Evolutionary conservation across 37 sponge, comb jelly and placozoan species (phyloP).

Genomic region (Agelas oroides): DNA sequence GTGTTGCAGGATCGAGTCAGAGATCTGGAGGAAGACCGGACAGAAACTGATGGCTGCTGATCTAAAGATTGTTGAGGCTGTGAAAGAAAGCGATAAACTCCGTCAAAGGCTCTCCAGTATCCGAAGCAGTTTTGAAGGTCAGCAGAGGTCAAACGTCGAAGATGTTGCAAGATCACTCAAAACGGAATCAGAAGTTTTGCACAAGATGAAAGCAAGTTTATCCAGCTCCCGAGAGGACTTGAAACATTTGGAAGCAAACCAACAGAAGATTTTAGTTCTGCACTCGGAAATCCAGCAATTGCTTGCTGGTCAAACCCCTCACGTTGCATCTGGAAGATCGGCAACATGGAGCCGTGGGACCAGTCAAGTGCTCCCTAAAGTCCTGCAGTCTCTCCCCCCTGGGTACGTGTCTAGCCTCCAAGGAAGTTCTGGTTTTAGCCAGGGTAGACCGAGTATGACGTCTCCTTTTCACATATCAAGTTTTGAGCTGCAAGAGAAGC

Average conservation of each 20-base stretch:
- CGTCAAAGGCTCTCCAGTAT: slow-evolving; percentile 4
- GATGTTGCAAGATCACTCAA: background rate
- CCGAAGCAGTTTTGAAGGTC: background rate
- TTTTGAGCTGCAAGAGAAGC: slow-evolving; percentile 10
- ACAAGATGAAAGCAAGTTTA: slow-evolving; percentile 19
- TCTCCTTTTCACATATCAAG: no score
- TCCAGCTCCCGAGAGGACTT: slow-evolving; percentile 1
- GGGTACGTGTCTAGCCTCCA: slow-evolving; percentile 41
- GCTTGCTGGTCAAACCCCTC: background rate
- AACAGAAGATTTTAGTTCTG: background rate
- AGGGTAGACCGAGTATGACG: background rate
- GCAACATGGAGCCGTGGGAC: background rate
- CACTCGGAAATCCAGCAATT: slow-evolving; percentile 41
- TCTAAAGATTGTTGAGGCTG: slow-evolving; percentile 21
- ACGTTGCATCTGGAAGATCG: no score
- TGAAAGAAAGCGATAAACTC: slow-evolving; percentile 55
- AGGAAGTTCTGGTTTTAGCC: background rate
- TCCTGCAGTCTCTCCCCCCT: slow-evolving; percentile 38
- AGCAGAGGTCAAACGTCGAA: background rate
- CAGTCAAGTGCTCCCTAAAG: slow-evolving; percentile 12
- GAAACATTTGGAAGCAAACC: background rate
- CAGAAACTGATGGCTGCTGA: slow-evolving; percentile 38
- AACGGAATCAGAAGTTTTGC: background rate
- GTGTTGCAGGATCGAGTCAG: background rate
- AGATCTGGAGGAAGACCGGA: slow-evolving; percentile 11